Base-by-base conservation (phyloP, 2,797 vertebrate genomes). In the Anableps anableps region DNA sequence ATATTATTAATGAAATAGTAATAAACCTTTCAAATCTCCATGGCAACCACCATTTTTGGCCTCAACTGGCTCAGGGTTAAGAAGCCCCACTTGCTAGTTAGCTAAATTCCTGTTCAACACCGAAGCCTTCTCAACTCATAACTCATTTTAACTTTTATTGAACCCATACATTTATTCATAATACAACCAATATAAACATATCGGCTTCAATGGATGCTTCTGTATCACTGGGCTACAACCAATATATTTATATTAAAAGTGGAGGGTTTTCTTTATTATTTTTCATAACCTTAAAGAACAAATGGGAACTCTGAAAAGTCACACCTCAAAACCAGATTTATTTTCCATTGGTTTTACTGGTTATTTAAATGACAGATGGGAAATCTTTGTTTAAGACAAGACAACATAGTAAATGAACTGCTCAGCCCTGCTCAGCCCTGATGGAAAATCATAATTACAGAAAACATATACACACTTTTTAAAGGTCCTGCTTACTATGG, bases 391-490 rank as follows among this genome's bases (percentile, higher is more conserved):
- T 43, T 70, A 43, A 43, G 23, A n/a, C 7, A 70, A 26, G 43
- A 26, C 66, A 41, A 43, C 64, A 41, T 5, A 68, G 64, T 5
- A 26, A 43, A 70, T 16, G 41, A 70, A 43, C 43, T 26, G 66
- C 66, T 43, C 66, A 14, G 66, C 66, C 66, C 43, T 26, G 66
- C 66, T 43, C 66, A 14, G 66, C 66, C 66, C 38, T 43, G 38
- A 43, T 70, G 66, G 23, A 43, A 70, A n/a, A 23, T 43, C 66
- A 26, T 41, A 70, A 70, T 70, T 70, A 70, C 66, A 43, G 38
- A 70, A 70, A 70, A 70, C 43, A 70, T 70, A 70, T n/a, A 70
- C 66, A 70, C 38, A n/a, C 66, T 7, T 70, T 8, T 26, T n/a
- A 70, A 70, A 70, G 23, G 66, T n/a, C 66, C 66, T 26, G 11